These are phyloP conservation scores for Ascaphus truei DNA, from an alignment of 2,113 vertebrate genomes.

Conservation along the genomic window DNA sequence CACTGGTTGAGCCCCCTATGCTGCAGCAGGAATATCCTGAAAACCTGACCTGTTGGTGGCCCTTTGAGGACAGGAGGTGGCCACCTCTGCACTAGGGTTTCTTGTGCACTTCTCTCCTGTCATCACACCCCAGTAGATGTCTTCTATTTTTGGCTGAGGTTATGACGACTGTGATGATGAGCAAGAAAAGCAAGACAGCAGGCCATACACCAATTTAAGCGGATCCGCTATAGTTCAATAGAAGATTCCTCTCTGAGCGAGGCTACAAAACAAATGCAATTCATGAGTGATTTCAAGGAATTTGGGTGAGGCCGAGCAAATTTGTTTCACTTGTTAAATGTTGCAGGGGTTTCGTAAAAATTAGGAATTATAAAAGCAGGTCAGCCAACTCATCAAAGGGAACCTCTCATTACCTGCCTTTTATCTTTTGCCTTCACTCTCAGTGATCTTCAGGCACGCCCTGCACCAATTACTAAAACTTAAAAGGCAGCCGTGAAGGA, in stretches of 20 bases:
- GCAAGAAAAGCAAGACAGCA: not conserved
- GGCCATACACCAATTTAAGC: not conserved
- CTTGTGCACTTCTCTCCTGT: no score
- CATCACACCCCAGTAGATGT: not conserved
- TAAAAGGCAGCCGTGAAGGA: conserved; percentile 25
- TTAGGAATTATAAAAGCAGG: conserved; percentile 30
- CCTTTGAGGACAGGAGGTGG: no score
- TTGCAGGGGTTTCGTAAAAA: conserved; percentile 23
- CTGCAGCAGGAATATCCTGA: no score
- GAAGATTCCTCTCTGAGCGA: not conserved
- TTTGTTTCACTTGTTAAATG: conserved; percentile 35
- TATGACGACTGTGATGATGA: not conserved
- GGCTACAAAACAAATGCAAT: not conserved
- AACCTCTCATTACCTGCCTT: conserved; percentile 34
- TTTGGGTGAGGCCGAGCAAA: conserved; percentile 33
- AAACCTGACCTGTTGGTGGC: no score
- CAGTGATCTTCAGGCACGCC: conserved; percentile 27
- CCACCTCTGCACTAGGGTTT: no score
- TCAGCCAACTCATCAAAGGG: conserved; percentile 31
- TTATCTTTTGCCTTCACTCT: conserved; percentile 34
- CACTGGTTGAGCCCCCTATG: no score
- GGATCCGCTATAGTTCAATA: not conserved
- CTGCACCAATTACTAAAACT: conserved; percentile 33
- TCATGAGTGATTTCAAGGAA: conserved; percentile 31
- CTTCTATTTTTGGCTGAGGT: not conserved